A percentile compares a stretch with the other conserved stretches of the same genome.
These are phyloP conservation scores for Orthonyx spaldingii DNA, from an alignment of 2,113 vertebrate species.

Conservation along the genomic window DNA sequence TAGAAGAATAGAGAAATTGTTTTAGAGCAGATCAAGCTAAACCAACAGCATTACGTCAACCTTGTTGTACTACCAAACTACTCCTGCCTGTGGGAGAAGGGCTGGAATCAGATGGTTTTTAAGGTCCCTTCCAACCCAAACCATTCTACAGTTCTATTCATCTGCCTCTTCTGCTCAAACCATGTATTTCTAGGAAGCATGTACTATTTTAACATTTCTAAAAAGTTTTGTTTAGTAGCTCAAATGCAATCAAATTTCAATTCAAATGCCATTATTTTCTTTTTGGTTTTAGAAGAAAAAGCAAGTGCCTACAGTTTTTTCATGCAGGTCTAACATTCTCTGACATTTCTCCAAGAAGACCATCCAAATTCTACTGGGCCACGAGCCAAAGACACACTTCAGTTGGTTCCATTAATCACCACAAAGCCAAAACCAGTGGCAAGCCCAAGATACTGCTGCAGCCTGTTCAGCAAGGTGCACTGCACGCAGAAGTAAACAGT, in stretches of 20 bases:
- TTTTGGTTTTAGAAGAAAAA: background rate
- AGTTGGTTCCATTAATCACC: background rate
- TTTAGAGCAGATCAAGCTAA: background rate
- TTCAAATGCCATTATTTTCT: background rate
- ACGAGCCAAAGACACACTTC: background rate
- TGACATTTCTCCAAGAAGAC: background rate
- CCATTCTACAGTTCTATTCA: background rate
- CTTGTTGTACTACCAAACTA: background rate
- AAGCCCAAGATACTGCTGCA: background rate
- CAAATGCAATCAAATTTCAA: background rate
- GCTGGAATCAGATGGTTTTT: background rate
- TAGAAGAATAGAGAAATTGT: slow-evolving; percentile 53
- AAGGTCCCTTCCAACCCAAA: background rate
- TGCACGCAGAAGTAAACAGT: accelerated
- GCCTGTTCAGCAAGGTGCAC: background rate
- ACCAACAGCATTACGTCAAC: background rate
- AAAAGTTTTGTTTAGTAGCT: background rate
- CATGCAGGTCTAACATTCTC: background rate
- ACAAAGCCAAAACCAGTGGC: background rate
- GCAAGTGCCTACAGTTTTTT: background rate
- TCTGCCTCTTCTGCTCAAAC: background rate
- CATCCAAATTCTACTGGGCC: background rate
- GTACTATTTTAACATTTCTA: background rate
- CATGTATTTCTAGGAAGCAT: background rate
- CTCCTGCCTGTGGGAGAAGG: background rate